These are phyloP conservation scores for Arctopsyche grandis DNA, from an alignment of 1,140 invertebrate genomes.

Conservation along the genomic window DNA sequence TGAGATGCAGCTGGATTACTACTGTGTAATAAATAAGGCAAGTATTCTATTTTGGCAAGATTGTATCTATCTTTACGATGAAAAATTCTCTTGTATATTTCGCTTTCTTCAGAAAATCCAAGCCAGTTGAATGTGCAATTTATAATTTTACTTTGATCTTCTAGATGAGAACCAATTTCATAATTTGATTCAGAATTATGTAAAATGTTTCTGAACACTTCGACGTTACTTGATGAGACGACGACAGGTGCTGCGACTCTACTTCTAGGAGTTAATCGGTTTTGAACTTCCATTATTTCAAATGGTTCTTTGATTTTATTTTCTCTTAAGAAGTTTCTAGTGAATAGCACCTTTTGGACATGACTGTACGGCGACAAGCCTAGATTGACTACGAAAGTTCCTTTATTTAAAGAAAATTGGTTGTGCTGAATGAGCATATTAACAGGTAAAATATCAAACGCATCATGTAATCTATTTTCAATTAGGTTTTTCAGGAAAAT, in stretches of 20 bases:
- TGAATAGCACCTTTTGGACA: conserved; percentile 84
- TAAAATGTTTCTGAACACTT: conserved; percentile 91
- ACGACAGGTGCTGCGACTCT: conserved; percentile 90
- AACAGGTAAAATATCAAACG: conserved; percentile 74
- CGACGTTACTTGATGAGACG: conserved; percentile 89
- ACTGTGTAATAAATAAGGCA: conserved; percentile 86
- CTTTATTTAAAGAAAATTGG: conserved; percentile 87
- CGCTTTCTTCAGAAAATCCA: conserved; percentile 79
- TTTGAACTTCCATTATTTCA: conserved; percentile 71
- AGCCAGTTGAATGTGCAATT: conserved; percentile 96
- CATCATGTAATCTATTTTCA: conserved; percentile 75
- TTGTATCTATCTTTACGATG: conserved; percentile 93
- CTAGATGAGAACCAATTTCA: conserved; percentile 94
- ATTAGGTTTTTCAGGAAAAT: conserved; percentile 87
- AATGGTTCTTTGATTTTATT: conserved; percentile 93
- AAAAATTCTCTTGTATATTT: conserved; percentile 85
- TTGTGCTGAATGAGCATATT: conserved; percentile 87
- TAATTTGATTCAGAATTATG: conserved; percentile 90
- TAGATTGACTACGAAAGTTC: conserved; percentile 87
- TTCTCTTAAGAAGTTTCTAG: conserved; percentile 86
- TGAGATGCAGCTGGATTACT: conserved; percentile 85
- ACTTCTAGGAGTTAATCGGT: conserved; percentile 83
- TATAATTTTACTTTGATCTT: conserved; percentile 93
- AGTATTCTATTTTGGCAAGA: conserved; percentile 85
- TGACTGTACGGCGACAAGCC: conserved; percentile 87